phyloP scores from a whole-genome alignment of 2,113 vertebrate genomes.

The Electrona antarctica region DNA sequence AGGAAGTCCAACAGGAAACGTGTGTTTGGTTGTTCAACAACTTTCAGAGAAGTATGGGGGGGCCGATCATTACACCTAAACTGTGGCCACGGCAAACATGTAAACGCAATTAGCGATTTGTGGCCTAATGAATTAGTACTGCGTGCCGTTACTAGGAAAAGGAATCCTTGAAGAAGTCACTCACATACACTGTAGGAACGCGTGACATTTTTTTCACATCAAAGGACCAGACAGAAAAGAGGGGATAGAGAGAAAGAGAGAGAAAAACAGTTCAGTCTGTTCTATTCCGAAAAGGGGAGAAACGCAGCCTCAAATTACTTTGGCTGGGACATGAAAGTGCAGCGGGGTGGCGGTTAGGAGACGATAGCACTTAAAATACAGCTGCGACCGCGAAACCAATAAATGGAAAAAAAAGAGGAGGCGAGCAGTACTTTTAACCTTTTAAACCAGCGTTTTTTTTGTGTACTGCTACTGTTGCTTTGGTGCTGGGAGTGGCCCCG shows the following conservation, averaged over 20 bases:
- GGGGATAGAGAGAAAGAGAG: constrained; percentile 17
- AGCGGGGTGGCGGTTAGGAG: constrained; percentile 75
- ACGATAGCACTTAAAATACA: constrained; percentile 83
- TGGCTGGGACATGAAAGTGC: constrained; percentile 78
- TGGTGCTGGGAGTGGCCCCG: constrained; percentile 71
- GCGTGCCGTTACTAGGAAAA: not conserved
- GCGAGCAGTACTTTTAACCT: constrained; percentile 77
- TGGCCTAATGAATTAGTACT: not conserved
- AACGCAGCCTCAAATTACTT: constrained; percentile 81
- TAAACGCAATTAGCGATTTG: not conserved
- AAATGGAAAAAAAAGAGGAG: constrained; percentile 79
- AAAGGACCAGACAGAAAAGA: constrained; percentile 35
- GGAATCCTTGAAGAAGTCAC: constrained; percentile 19
- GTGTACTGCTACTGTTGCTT: constrained; percentile 74
- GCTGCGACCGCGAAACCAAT: constrained; percentile 78
- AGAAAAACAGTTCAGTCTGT: constrained; percentile 78
- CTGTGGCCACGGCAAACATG: too few relatives aligned
- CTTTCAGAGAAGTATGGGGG: not conserved
- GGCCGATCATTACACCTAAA: too few relatives aligned
- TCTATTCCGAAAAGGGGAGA: constrained; percentile 76
- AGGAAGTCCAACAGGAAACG: not conserved
- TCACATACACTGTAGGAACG: constrained; percentile 14
- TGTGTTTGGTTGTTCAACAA: not conserved
- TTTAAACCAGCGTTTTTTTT: constrained; percentile 71
- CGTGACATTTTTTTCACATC: constrained; percentile 45